phyloP scores from a whole-genome alignment of 1,140 invertebrate genomes.

The Chrysomallon squamiferum region DNA sequence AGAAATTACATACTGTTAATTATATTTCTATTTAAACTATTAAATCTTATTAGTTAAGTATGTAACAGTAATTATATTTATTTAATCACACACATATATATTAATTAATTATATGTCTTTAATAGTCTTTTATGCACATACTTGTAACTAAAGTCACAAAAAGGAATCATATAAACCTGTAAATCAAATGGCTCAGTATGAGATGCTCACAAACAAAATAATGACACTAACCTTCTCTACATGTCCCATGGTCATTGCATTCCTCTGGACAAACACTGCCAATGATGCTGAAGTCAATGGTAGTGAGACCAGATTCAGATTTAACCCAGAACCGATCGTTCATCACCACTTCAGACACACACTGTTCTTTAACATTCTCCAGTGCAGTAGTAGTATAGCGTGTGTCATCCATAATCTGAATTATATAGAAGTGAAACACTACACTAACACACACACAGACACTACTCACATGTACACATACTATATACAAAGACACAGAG shows the following conservation, averaged over 20 bases:
- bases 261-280: constrained; percentile 35
- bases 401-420: constrained; percentile 35
- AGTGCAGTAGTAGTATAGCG: constrained; percentile 27
- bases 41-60: background rate
- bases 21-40: background rate
- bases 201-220: background rate
- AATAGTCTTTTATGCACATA: too few relatives aligned
- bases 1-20: background rate
- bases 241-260: constrained; percentile 32
- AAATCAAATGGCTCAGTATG: too few relatives aligned
- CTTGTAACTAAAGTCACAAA: too few relatives aligned
- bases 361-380: constrained; percentile 35
- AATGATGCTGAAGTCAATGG: constrained; percentile 20
- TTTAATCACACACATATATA: too few relatives aligned
- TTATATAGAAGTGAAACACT: background rate
- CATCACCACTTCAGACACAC: constrained; percentile 28
- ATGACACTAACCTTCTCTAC: constrained; percentile 29
- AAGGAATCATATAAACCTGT: too few relatives aligned
- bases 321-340: constrained; percentile 32
- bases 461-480: too few relatives aligned
- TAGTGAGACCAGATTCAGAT: constrained; percentile 6
- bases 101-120: too few relatives aligned
- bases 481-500: too few relatives aligned
- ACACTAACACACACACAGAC: constrained; percentile 2
- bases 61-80: too few relatives aligned